Percentiles rank a stretch among this genome's conserved stretches.
phyloP scores from a whole-genome alignment of 1,140 invertebrate species.

The Eubasilissa regina region DNA sequence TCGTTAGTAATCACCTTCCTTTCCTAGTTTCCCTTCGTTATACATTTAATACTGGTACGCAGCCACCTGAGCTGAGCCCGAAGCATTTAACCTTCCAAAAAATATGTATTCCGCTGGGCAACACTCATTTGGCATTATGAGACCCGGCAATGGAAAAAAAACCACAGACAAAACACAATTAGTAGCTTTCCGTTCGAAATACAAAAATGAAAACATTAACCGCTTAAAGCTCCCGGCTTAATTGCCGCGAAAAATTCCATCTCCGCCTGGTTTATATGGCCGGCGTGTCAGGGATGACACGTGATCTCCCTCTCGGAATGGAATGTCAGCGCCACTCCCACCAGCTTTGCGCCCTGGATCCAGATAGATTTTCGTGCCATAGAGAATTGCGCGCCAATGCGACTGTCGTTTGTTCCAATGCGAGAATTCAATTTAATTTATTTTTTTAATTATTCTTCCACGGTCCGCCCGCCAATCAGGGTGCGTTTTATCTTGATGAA shows the following conservation, averaged over 20 bases:
- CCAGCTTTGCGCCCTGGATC: slow-evolving; percentile 34
- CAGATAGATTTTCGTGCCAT: slow-evolving; percentile 24
- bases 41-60: too few species aligned
- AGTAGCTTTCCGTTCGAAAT: background rate
- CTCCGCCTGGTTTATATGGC: slow-evolving; percentile 40
- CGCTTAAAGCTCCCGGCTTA: slow-evolving; percentile 33
- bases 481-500: background rate
- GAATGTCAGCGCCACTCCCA: slow-evolving; percentile 37
- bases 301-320: slow-evolving; percentile 44
- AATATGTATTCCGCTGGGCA: too few species aligned
- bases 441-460: slow-evolving; percentile 38
- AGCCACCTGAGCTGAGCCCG: too few species aligned
- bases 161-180: too few species aligned
- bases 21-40: too few species aligned
- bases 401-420: slow-evolving; percentile 43
- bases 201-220: slow-evolving; percentile 21
- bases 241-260: slow-evolving; percentile 54
- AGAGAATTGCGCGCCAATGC: slow-evolving; percentile 33
- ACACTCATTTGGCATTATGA: too few species aligned
- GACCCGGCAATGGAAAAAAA: too few species aligned
- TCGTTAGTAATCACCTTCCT: too few species aligned
- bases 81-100: too few species aligned
- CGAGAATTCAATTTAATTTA: slow-evolving; percentile 42
- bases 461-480: slow-evolving; percentile 9
- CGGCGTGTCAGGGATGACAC: slow-evolving; percentile 26